A percentile compares a stretch with the other conserved stretches of the same genome.
These are phyloP conservation scores for Lamproptera curius DNA, from an alignment of 2,888 invertebrate genomes.

Conservation along the genomic window DNA sequence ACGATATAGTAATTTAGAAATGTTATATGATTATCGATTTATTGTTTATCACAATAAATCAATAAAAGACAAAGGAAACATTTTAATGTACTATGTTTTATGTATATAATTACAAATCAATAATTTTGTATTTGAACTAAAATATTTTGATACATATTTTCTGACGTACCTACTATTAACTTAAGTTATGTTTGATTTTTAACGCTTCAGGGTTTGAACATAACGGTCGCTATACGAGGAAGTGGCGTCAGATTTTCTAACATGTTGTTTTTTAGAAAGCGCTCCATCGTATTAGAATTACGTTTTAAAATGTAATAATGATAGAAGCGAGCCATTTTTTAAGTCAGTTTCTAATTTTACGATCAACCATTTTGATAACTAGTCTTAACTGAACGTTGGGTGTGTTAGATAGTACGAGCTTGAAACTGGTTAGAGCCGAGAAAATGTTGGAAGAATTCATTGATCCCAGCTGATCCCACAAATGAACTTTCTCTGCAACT, in stretches of 20 bases:
- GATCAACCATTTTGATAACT: background rate
- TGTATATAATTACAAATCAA: background rate
- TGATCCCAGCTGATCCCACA: background rate
- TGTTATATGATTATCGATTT: too few species aligned
- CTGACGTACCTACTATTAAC: background rate
- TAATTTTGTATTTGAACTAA: background rate
- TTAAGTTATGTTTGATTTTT: too few species aligned
- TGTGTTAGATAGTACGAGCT: conserved; percentile 9
- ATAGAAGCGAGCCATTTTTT: background rate
- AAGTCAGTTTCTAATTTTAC: conserved; percentile 1
- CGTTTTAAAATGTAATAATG: background rate
- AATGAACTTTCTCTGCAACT: background rate
- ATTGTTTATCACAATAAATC: too few species aligned
- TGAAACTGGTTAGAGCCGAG: conserved; percentile 29
- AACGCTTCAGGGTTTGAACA: too few species aligned
- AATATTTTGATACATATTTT: background rate
- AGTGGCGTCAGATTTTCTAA: background rate
- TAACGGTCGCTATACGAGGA: background rate
- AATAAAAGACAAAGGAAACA: too few species aligned
- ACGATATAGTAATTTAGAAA: too few species aligned
- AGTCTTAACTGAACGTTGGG: background rate
- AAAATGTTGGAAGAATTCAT: conserved; percentile 6
- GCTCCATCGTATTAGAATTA: background rate
- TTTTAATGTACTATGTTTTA: background rate
- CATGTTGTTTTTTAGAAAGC: background rate